phyloP scores from a whole-genome alignment of 2,113 vertebrate species.

The Tupaia chinensis region DNA sequence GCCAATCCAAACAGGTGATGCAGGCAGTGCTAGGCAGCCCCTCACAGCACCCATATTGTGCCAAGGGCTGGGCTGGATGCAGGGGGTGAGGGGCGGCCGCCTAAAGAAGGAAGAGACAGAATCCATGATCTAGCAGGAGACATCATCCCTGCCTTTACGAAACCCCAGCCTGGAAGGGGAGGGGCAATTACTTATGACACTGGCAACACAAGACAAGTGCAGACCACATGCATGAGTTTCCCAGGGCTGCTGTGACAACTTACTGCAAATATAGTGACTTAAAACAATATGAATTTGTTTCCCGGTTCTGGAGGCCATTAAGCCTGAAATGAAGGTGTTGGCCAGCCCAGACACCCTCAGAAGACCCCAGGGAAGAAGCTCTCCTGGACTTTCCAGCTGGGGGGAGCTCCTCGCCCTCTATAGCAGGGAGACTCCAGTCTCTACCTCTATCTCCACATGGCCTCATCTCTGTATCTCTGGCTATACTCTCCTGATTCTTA shows the following conservation, averaged over 20 bases:
- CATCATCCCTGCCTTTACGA: neutral
- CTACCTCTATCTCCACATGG: fast-evolving
- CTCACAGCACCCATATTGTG: neutral
- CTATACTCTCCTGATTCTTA: neutral
- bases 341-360: neutral
- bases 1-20: slow-evolving; percentile 61
- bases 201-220: neutral
- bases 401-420: too few species aligned
- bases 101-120: neutral
- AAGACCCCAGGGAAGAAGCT: too few species aligned
- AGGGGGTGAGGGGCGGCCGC: too few species aligned
- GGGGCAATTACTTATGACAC: too few species aligned
- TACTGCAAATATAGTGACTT: neutral
- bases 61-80: neutral
- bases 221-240: fast-evolving
- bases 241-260: neutral
- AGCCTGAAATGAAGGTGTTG: too few species aligned
- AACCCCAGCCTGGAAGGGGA: neutral
- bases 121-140: neutral
- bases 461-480: neutral
- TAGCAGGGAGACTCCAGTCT: neutral
- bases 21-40: neutral
- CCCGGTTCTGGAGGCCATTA: neutral
- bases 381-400: neutral
- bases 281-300: neutral